These are phyloP conservation scores for Drosophila tristis DNA, from an alignment of 1,140 invertebrate genomes.

Conservation along the genomic window DNA sequence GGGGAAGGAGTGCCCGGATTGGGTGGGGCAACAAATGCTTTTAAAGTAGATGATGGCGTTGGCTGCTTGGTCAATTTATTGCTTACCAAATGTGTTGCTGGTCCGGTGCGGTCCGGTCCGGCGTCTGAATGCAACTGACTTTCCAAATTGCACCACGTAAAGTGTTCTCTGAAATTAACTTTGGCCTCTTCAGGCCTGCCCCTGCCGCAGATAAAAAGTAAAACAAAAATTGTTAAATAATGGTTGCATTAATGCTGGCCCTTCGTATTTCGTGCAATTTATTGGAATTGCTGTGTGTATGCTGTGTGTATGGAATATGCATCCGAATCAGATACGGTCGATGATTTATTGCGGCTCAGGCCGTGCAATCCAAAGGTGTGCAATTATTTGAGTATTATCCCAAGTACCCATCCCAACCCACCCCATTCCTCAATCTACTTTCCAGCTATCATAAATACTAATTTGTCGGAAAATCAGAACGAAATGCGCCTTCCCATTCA, in stretches of 20 bases:
- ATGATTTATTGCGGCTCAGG: too few relatives aligned
- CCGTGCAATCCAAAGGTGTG: not conserved
- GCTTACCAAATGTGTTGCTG: conserved; percentile 65
- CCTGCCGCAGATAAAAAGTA: conserved; percentile 28
- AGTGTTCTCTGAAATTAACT: conserved; percentile 72
- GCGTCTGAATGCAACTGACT: conserved; percentile 48
- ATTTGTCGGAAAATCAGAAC: conserved; percentile 50
- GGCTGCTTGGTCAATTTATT: conserved; percentile 76
- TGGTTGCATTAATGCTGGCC: conserved; percentile 52
- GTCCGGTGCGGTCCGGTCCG: not conserved
- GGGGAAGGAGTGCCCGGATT: conserved; percentile 19
- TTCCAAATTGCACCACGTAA: conserved; percentile 63
- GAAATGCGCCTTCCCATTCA: conserved; percentile 41
- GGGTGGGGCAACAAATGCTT: conserved; percentile 60
- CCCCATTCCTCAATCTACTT: not conserved
- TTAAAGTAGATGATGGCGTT: conserved; percentile 70
- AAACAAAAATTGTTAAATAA: conserved; percentile 49
- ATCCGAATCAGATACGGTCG: not conserved
- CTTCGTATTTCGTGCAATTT: conserved; percentile 15
- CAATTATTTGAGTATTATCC: too few relatives aligned
- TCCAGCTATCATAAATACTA: conserved; percentile 38
- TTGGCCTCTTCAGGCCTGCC: conserved; percentile 41
- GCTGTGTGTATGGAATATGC: not conserved
- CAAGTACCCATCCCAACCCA: too few relatives aligned
- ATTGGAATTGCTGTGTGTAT: conserved; percentile 8